Conservation (phyloP, 1,140 invertebrate genomes). For the Ruditapes philippinarum region DNA sequence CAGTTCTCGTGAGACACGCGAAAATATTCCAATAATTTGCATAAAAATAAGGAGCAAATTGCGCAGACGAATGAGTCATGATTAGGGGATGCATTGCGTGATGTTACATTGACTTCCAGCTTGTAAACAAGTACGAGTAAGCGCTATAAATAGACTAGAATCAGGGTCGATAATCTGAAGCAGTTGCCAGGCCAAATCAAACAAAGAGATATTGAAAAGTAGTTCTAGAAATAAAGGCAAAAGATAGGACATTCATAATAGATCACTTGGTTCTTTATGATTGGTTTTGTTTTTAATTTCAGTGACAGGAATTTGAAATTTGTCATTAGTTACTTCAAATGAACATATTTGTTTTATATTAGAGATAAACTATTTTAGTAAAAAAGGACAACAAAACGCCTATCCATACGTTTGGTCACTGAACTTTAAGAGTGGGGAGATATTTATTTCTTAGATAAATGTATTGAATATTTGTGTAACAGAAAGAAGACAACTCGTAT, state of each 20-base stretch:
- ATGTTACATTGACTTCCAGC: background rate
- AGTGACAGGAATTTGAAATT: too few relatives aligned
- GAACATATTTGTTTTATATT: too few relatives aligned
- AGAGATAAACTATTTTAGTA: too few relatives aligned
- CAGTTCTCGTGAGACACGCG: background rate
- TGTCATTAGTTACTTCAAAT: too few relatives aligned
- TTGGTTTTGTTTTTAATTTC: too few relatives aligned
- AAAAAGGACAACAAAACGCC: too few relatives aligned
- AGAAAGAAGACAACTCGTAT: too few relatives aligned
- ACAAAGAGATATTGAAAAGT: background rate
- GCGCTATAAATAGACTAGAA: background rate
- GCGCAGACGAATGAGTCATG: constrained; percentile 10
- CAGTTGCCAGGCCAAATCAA: background rate
- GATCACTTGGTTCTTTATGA: background rate
- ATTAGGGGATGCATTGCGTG: constrained; percentile 12
- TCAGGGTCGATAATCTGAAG: constrained; percentile 1
- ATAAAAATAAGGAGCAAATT: constrained; percentile 25
- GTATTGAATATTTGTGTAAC: too few relatives aligned
- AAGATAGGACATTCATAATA: background rate
- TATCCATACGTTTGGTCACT: too few relatives aligned
- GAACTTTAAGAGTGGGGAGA: too few relatives aligned
- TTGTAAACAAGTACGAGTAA: constrained; percentile 11
- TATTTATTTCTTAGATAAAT: too few relatives aligned
- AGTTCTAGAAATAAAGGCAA: background rate
- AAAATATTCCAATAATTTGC: constrained; percentile 27